Evolutionary conservation across 2,888 invertebrate genomes (phyloP), one percentile per base, ranked within the genome.

Genomic region (Corbicula japonica): DNA sequence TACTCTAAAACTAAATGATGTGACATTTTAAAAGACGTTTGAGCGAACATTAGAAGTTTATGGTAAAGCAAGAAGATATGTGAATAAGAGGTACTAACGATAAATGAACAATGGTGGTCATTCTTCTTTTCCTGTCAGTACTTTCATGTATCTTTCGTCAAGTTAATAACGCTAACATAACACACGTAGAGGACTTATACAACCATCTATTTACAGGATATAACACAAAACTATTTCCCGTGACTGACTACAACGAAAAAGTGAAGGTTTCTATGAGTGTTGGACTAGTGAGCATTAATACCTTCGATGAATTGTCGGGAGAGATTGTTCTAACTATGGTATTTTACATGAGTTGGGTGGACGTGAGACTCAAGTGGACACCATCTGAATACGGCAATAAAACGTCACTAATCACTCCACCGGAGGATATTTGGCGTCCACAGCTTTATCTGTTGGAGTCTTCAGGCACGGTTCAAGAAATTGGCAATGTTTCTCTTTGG

Each of bases 241-340:
- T 68, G 1, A 30, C 63, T 1, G 54, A 75, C 38, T 38, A 38
- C 4, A 30, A 54, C 10, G 56, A 74, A 4, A 34, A 61, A 0
- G 61, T 70, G 18, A 32, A 48, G n/a, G 34, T 80, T 8, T 10
- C 41, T 10, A 15, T 66, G 1, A 34, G 4, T 21, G 50, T 61
- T 2, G 41, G 15, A 8, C n/a, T 80, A 26, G n/a, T 65, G 23
- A 73, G 68, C 21, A 46, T 80, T 0, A 80, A 76, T 38, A 62
- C 60, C 3, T 80, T 80, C 30, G 69, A 80, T 60, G 80, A 76
- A 26, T 58, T 76, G n/a, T 60, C 69, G 4, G 76, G 80, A 0
- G 74, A 74, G 41, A 38, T 80, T 15, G 48, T 50, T 4, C 2
- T 76, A 6, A 61, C 74, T 10, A 28, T 65, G n/a, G 3, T 50